Evolutionary conservation across 2,797 vertebrate genomes (phyloP).

Genomic region (Vipera latastei): DNA sequence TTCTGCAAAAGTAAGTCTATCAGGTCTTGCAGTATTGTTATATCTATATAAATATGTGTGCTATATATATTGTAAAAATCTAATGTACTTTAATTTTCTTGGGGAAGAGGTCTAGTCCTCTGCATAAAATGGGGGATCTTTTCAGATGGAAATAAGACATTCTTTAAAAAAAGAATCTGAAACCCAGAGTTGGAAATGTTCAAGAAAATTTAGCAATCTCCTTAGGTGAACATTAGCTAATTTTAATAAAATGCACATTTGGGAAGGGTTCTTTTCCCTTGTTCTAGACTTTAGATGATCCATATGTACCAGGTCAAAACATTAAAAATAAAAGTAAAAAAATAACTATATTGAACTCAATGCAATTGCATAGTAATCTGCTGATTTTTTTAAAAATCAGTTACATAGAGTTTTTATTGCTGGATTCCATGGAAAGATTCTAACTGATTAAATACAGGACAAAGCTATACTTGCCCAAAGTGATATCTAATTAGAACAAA

Average conservation of each 20-base stretch:
- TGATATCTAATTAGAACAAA: background rate
- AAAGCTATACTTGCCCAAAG: background rate
- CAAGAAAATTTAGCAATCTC: background rate
- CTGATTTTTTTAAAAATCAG: background rate
- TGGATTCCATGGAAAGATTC: background rate
- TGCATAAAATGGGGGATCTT: background rate
- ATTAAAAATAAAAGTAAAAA: background rate
- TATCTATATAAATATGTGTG: too few relatives aligned
- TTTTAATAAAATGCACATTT: background rate
- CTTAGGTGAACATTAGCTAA: background rate
- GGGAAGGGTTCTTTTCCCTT: too few relatives aligned
- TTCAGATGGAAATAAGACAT: background rate
- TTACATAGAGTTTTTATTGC: background rate
- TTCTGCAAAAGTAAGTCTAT: slow-evolving; percentile 72
- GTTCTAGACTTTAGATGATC: background rate
- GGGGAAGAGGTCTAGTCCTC: background rate
- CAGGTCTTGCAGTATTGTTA: background rate
- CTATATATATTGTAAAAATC: background rate
- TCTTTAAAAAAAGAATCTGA: background rate
- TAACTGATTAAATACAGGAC: background rate
- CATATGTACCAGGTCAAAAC: background rate
- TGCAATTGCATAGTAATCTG: background rate
- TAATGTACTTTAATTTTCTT: background rate
- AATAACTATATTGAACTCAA: background rate
- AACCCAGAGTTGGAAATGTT: background rate